phyloP scores from a whole-genome alignment of 2,888 invertebrate genomes.

The Caenorhabditis auriculariae region DNA sequence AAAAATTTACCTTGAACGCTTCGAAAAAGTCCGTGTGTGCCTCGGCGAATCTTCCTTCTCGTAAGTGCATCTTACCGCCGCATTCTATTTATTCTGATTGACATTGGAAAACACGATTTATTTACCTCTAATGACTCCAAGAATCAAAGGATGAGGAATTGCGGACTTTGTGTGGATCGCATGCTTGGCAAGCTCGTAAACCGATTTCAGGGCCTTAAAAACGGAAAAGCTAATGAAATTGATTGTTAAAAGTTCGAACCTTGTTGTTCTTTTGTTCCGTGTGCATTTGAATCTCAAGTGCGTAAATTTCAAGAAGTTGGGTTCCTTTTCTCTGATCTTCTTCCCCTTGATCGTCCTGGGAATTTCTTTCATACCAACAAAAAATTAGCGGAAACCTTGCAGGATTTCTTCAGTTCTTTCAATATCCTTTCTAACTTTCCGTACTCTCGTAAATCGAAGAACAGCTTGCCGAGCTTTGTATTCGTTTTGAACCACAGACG shows the following conservation, averaged over 20 bases:
- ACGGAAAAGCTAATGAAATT: neutral
- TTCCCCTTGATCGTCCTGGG: slow-evolving; percentile 60
- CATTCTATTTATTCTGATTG: slow-evolving; percentile 77
- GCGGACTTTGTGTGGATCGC: slow-evolving; percentile 97
- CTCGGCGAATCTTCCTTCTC: slow-evolving; percentile 96
- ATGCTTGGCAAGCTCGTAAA: slow-evolving; percentile 96
- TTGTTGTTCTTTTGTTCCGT: slow-evolving; percentile 99
- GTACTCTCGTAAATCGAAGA: slow-evolving; percentile 93
- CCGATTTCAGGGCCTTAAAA: slow-evolving; percentile 68
- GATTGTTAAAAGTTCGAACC: slow-evolving; percentile 64
- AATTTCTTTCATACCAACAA: no score
- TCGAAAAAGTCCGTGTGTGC: slow-evolving; percentile 99
- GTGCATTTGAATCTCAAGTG: slow-evolving; percentile 99
- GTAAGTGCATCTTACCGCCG: slow-evolving; percentile 98
- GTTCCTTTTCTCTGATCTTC: slow-evolving; percentile 71
- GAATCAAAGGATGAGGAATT: slow-evolving; percentile 98
- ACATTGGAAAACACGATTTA: neutral
- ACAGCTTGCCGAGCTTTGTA: slow-evolving; percentile 94
- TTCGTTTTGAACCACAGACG: slow-evolving; percentile 99
- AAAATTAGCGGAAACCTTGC: slow-evolving; percentile 76
- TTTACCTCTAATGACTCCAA: slow-evolving; percentile 94
- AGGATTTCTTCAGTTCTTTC: slow-evolving; percentile 93
- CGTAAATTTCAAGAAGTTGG: slow-evolving; percentile 94
- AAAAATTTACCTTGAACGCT: slow-evolving; percentile 68
- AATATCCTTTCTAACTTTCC: slow-evolving; percentile 91